A percentile compares a stretch with the other conserved stretches of the same genome.
These are phyloP conservation scores for Hypocryptadius cinnamomeus DNA, from an alignment of 2,113 vertebrate genomes.

Conservation along the genomic window DNA sequence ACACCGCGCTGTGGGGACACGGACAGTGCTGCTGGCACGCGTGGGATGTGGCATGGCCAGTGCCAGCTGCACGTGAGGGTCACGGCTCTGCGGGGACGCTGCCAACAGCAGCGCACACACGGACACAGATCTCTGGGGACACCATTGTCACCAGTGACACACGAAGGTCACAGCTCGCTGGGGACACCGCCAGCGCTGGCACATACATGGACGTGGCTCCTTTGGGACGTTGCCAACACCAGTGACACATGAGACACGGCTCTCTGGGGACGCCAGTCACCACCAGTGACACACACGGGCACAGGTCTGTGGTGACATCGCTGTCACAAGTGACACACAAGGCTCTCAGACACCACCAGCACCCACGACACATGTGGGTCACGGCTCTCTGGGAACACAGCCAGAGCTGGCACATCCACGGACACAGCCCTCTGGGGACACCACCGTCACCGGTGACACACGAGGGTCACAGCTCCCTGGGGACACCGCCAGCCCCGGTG, in stretches of 20 bases:
- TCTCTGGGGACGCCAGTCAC: background rate
- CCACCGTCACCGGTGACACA: background rate
- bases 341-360: background rate
- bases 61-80: background rate
- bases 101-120: rapidly evolving
- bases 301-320: background rate
- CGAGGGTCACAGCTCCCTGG: background rate
- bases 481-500: background rate
- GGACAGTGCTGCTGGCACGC: rapidly evolving
- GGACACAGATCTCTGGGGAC: background rate
- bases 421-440: background rate
- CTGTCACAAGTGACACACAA: background rate
- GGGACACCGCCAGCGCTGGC: background rate
- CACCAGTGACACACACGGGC: background rate
- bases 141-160: background rate
- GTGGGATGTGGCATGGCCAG: rapidly evolving
- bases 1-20: rapidly evolving
- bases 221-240: background rate
- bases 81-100: background rate
- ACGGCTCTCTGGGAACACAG: background rate
- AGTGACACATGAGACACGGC: background rate
- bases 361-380: background rate
- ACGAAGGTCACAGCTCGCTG: background rate
- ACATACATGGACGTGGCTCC: background rate
- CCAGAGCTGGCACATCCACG: background rate